Evolutionary conservation across 2,797 vertebrate genomes (phyloP).

Genomic region (Eulemur rubriventer): DNA sequence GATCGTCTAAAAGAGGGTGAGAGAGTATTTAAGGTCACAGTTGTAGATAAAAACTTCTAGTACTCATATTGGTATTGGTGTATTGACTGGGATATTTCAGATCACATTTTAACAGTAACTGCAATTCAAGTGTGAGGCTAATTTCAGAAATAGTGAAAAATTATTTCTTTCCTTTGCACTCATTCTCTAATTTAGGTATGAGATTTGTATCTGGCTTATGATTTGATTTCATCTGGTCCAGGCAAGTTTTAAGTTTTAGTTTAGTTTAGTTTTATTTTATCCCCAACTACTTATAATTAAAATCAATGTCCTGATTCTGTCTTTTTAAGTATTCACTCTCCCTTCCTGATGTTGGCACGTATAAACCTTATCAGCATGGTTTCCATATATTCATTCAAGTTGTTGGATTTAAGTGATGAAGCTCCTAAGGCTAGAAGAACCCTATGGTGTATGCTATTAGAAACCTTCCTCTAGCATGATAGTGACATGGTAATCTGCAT

Average conservation of each 20-base stretch:
- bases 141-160: conserved; percentile 57
- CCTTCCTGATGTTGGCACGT: conserved; percentile 28
- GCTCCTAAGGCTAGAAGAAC: conserved; percentile 18
- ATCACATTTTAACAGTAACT: conserved; percentile 19
- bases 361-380: conserved; percentile 22
- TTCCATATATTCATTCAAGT: conserved; percentile 45
- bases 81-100: conserved; percentile 27
- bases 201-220: conserved; percentile 61
- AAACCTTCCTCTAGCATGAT: conserved; percentile 18
- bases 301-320: conserved; percentile 34
- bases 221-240: conserved; percentile 60
- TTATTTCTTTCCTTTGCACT: conserved; percentile 49
- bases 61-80: neutral
- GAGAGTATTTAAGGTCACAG: conserved; percentile 45
- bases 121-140: conserved; percentile 30
- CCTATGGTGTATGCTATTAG: neutral
- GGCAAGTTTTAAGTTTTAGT: conserved; percentile 57
- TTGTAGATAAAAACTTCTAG: neutral
- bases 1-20: conserved; percentile 96
- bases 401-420: neutral
- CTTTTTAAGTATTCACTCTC: conserved; percentile 27
- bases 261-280: conserved; percentile 32
- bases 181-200: conserved; percentile 62
- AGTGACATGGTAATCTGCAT: conserved; percentile 28
- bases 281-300: conserved; percentile 36